Percentiles rank a stretch among this genome's conserved stretches.
These are phyloP conservation scores for Himalopsyche kuldschensis DNA, from an alignment of 2,888 invertebrate genomes.

Conservation along the genomic window DNA sequence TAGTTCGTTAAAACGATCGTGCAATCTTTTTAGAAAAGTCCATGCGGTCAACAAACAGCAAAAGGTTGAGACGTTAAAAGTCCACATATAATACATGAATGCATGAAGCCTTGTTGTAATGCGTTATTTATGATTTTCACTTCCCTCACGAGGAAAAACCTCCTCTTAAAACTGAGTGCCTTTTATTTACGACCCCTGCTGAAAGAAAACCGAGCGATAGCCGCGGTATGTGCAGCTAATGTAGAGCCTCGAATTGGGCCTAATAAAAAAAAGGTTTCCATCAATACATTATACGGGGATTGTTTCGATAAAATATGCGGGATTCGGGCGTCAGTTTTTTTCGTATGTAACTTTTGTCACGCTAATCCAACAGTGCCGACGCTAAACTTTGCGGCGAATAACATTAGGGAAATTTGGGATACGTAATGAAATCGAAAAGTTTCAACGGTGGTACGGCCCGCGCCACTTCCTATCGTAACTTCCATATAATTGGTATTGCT, in stretches of 20 bases:
- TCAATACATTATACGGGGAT: slow-evolving; percentile 22
- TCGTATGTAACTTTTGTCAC: background rate
- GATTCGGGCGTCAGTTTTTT: slow-evolving; percentile 7
- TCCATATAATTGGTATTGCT: background rate
- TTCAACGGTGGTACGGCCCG: background rate
- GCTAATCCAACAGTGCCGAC: background rate
- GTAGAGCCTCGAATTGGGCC: background rate
- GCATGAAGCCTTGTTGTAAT: background rate
- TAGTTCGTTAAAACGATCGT: background rate
- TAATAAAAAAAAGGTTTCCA: slow-evolving; percentile 21
- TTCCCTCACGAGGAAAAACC: background rate
- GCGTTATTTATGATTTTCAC: background rate
- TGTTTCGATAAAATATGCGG: slow-evolving; percentile 28
- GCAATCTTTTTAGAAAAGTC: background rate
- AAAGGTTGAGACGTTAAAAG: background rate
- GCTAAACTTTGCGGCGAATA: background rate
- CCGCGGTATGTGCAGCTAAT: background rate
- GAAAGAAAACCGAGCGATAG: background rate
- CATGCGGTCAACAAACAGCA: background rate
- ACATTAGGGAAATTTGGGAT: background rate
- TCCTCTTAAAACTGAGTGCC: background rate
- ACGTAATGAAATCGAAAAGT: slow-evolving; percentile 7
- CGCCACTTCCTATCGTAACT: background rate
- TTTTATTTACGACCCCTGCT: background rate
- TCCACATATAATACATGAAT: background rate